phyloP scores from a whole-genome alignment of 2,888 invertebrate species.

The Lepidocyrtoides sp. region DNA sequence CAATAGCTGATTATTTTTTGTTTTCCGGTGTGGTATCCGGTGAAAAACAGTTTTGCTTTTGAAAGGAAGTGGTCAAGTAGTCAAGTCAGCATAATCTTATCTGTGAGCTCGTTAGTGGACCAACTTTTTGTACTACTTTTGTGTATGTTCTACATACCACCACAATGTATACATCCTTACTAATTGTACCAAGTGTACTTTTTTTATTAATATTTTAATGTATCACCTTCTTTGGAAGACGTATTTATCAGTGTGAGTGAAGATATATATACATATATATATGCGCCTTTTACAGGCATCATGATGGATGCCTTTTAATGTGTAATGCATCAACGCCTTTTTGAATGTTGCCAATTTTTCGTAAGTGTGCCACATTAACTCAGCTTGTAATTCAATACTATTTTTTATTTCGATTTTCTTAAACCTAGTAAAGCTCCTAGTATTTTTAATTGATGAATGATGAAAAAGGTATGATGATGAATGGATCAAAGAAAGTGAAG shows the following conservation, averaged over 20 bases:
- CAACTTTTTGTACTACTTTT: not conserved
- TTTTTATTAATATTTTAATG: conserved; percentile 39
- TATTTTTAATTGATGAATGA: conserved; percentile 1
- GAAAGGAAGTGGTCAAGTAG: conserved; percentile 46
- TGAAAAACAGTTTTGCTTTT: conserved; percentile 28
- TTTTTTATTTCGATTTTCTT: not conserved
- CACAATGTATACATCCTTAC: not conserved
- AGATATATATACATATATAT: not conserved
- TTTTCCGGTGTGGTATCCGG: conserved; percentile 56
- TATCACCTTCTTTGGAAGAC: conserved; percentile 42
- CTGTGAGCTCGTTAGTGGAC: not conserved
- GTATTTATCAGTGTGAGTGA: not conserved
- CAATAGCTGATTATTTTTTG: not conserved
- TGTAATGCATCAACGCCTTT: conserved; percentile 46
- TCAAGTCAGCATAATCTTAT: not conserved
- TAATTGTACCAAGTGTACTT: conserved; percentile 44
- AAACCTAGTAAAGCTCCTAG: not conserved
- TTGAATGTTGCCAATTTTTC: conserved; percentile 49
- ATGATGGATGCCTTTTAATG: conserved; percentile 35
- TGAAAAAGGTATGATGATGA: not conserved
- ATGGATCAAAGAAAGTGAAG: not conserved
- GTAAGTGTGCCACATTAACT: conserved; percentile 35
- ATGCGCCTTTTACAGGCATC: conserved; percentile 22
- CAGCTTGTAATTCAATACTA: not conserved
- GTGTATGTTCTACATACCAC: not conserved